Conservation (phyloP, 2,797 vertebrate genomes). For the Spinibarbus caldwelli region DNA sequence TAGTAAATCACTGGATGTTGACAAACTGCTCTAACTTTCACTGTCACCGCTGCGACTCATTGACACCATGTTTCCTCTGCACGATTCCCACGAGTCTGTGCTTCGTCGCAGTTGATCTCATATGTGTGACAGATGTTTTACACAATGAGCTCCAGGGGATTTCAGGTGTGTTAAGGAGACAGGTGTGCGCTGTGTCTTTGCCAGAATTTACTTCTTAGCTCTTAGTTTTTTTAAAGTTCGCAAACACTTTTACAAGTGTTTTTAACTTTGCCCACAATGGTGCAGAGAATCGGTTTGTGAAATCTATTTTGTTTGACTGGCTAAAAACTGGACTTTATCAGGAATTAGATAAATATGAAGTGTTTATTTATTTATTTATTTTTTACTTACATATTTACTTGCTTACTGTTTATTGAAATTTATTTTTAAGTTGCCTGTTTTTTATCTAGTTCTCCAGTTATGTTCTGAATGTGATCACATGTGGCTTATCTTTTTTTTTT, state of each 20-base stretch:
- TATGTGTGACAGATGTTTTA: constrained; percentile 50
- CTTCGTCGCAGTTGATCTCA: constrained; percentile 31
- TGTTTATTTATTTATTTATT: no score
- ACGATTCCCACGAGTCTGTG: constrained; percentile 20
- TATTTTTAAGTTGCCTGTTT: no score
- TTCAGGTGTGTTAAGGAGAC: constrained; percentile 46
- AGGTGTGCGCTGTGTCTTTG: constrained; percentile 35
- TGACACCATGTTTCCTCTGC: constrained; percentile 8
- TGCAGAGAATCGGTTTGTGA: constrained; percentile 65
- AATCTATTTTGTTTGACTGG: constrained; percentile 78
- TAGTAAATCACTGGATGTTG: neutral
- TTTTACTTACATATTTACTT: no score
- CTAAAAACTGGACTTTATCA: neutral
- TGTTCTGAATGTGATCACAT: no score
- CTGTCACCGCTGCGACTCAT: neutral
- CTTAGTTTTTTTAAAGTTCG: constrained; percentile 37
- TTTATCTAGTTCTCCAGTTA: no score
- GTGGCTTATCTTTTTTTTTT: no score
- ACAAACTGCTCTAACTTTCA: constrained; percentile 11
- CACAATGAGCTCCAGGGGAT: constrained; percentile 37
- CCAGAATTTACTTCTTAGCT: neutral
- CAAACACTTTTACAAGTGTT: constrained; percentile 29
- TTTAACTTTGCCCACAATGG: no score
- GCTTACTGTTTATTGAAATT: no score
- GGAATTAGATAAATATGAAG: no score